Evolutionary conservation across 1,140 invertebrate genomes (phyloP).

Genomic region (Riptortus pedestris): DNA sequence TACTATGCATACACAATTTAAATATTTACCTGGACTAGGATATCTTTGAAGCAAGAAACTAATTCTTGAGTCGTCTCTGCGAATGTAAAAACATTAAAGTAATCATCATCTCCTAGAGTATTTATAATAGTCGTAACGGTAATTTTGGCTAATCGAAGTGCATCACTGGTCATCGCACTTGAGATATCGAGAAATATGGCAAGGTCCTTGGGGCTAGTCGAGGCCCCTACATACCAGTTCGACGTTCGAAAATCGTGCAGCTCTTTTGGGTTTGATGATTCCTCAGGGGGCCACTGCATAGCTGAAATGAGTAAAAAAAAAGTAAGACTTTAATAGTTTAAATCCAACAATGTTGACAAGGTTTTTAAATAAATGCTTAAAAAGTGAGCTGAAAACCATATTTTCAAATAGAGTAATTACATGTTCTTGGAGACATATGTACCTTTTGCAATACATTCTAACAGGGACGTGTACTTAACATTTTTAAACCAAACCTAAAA

Average conservation of each 20-base stretch:
- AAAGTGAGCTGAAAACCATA: conserved; percentile 2
- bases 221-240: conserved; percentile 89
- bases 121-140: conserved; percentile 82
- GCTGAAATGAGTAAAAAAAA: conserved; percentile 40
- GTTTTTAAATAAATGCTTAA: neutral
- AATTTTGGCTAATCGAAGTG: conserved; percentile 70
- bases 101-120: conserved; percentile 92
- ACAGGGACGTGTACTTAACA: too few relatives aligned
- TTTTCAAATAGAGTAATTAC: too few relatives aligned
- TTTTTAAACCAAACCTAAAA: too few relatives aligned
- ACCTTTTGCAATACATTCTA: too few relatives aligned
- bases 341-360: neutral
- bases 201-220: conserved; percentile 92
- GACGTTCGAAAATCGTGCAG: conserved; percentile 79
- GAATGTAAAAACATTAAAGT: conserved; percentile 85
- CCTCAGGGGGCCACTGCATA: conserved; percentile 62
- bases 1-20: too few relatives aligned
- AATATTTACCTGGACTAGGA: conserved; percentile 59
- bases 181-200: conserved; percentile 80
- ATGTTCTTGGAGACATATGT: too few relatives aligned
- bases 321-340: neutral
- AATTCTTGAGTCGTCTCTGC: conserved; percentile 62
- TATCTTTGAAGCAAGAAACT: conserved; percentile 76
- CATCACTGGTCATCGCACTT: conserved; percentile 77
- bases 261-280: conserved; percentile 48